Base-by-base conservation (phyloP, 1,140 invertebrate species). In the Limonius californicus region DNA sequence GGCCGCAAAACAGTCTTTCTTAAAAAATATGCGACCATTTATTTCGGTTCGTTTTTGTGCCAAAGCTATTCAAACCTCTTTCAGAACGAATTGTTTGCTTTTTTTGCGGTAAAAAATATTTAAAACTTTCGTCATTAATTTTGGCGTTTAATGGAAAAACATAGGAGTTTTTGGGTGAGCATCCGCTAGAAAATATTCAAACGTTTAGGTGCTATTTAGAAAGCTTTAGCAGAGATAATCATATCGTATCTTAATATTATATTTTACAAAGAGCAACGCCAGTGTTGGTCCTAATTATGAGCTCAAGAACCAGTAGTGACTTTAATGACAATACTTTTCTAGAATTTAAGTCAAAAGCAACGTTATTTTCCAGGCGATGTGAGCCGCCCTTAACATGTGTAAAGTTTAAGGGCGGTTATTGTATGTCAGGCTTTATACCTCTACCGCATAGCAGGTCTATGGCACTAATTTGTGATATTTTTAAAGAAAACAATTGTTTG, bases 371-470 rank as follows among this genome's bases (percentile, higher is more conserved):
- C 45, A 50, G 45, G 14, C 45, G 45, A 50, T 50, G 45, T 50
- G 45, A 3, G 14, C 45, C 16, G n/a, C 20, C 12, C 14, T 45
- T 45, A 18, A 18, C 42, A 6, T 45, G 23, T 45, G 12, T 45
- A 12, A 45, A 45, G 14, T n/a, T 45, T 21, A 50, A 50, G 9
- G 45, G 20, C 19, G 9, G 45, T 50, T 50, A 39, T 50, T 50
- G 45, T 50, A 50, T 12, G 45, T 18, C 45, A 50, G 16, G 45
- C 45, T 50, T 50, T 50, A 27, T 32, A 45, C 47, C 59, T 61
- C 39, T 54, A 56, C 54, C 60, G 35, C 65, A 66, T 68, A 68
- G 67, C 64, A 66, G 61, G 67, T 58, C 65, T 69, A 69, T 66
- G 67, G 54, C 42, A 60, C 53, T 64, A 69, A 57, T 61, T 61